Base-by-base conservation (phyloP, 2,797 vertebrate genomes). In the Acipenser transmontanus region DNA sequence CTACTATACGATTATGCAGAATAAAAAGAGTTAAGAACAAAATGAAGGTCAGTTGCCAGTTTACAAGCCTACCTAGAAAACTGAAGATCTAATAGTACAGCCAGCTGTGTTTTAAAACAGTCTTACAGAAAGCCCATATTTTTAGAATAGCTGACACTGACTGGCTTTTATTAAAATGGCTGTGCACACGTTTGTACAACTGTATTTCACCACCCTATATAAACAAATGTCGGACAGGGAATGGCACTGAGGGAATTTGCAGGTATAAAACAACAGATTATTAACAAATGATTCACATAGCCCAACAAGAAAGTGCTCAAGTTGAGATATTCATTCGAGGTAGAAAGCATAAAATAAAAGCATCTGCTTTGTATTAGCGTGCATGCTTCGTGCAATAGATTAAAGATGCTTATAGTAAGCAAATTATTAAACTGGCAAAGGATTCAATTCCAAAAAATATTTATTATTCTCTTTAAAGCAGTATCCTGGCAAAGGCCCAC, bases 361-460 rank as follows among this genome's bases (percentile, higher is more conserved):
- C 59, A 77, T 57, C 47, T 90, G 87, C 69, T 77, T 80, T 8
- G 73, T 76, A 87, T 89, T 89, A 88, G 14, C 72, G 69, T 70
- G 62, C 67, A 63, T 1, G 72, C 81, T 77, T 20, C 66, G 66
- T 80, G 76, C 65, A 79, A 68, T 70, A 81, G 82, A 87, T 84
- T 82, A 86, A 74, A 86, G 76, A 74, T 74, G 51, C 70, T 76
- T 49, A 52, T 73, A 76, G 79, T 71, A 63, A 74, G 78, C 67
- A 78, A 73, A 65, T 76, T 72, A 72, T 80, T 67, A 62, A 71
- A 65, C 69, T 78, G 64, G 68, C 70, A 75, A 76, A 76, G 78
- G 77, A 72, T 80, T 81, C 72, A 80, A 79, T 79, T 74, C 70
- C 70, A 56, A 70, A 76, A 77, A 72, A 67, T 1, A 47, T 71